phyloP scores from a whole-genome alignment of 92 coral and sea anemone genomes.

The Hydrozoanthus gracilis region DNA sequence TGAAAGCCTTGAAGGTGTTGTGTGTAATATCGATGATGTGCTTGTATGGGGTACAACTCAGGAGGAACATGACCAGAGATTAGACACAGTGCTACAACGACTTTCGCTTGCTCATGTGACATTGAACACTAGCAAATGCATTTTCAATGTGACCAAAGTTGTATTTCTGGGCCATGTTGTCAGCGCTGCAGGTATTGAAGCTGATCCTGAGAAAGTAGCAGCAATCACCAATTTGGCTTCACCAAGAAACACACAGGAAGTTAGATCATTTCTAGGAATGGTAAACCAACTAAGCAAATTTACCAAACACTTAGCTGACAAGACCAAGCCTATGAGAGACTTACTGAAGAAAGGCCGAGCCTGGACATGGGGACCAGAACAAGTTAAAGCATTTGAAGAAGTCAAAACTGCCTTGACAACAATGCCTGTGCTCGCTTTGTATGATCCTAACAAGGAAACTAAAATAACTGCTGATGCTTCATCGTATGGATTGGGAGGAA shows the following conservation, averaged over 20 bases:
- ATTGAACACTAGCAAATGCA: constrained; percentile 50
- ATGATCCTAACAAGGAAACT: constrained; percentile 55
- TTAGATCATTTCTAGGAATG: constrained; percentile 29
- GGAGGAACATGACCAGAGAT: constrained; percentile 56
- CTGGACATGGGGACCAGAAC: constrained; percentile 52
- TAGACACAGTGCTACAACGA: no score
- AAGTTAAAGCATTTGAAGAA: constrained; percentile 44
- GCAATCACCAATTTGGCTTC: constrained; percentile 24
- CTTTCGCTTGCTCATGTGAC: constrained; percentile 50
- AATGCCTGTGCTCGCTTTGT: no score
- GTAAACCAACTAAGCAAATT: constrained; percentile 39
- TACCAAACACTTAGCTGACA: constrained; percentile 45
- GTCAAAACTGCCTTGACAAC: constrained; percentile 42
- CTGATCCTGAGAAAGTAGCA: no score
- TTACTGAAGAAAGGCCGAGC: constrained; percentile 40
- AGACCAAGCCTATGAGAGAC: constrained; percentile 48
- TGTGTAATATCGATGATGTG: no score
- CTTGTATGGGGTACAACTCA: constrained; percentile 59
- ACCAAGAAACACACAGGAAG: constrained; percentile 45
- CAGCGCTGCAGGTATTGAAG: constrained; percentile 20
- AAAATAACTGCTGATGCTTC: constrained; percentile 64
- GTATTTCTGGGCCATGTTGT: constrained; percentile 49
- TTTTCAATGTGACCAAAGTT: constrained; percentile 41
- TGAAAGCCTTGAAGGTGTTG: no score
- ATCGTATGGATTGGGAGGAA: constrained; percentile 57